phyloP scores from a whole-genome alignment of 2,113 vertebrate genomes.

The Myrmecophaga tridactyla region DNA sequence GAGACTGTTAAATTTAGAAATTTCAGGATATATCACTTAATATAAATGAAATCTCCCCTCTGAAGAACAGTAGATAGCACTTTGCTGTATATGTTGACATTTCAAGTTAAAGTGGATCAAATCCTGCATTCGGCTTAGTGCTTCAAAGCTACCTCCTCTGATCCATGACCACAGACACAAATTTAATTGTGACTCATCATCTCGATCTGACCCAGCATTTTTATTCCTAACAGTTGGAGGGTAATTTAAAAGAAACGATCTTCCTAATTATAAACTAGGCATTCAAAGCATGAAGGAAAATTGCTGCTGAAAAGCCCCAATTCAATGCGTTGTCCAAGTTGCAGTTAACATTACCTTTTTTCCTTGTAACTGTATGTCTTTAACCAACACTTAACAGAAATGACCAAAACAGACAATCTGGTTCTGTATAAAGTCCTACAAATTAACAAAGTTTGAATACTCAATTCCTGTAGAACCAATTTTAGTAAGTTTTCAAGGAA shows the following conservation, averaged over 20 bases:
- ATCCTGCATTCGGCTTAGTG: background rate
- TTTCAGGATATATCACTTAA: background rate
- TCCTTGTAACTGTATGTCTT: background rate
- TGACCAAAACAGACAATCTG: background rate
- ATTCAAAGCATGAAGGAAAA: constrained; percentile 13
- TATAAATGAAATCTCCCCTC: constrained; percentile 21
- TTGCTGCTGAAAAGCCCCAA: background rate
- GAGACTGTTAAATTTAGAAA: background rate
- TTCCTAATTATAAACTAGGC: constrained; percentile 35
- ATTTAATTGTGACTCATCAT: background rate
- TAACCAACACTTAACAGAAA: background rate
- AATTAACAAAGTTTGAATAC: background rate
- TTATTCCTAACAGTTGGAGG: constrained; percentile 30
- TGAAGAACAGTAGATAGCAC: background rate
- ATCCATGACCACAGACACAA: background rate
- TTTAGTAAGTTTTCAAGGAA: constrained; percentile 4
- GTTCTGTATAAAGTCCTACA: background rate
- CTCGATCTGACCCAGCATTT: background rate
- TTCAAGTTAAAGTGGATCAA: background rate
- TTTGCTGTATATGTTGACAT: background rate
- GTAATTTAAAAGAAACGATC: constrained; percentile 28
- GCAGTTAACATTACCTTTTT: background rate
- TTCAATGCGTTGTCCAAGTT: background rate
- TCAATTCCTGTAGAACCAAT: background rate
- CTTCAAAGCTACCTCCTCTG: background rate